Conservation (phyloP, 2,113 vertebrate species). For the Tupaia tana region DNA sequence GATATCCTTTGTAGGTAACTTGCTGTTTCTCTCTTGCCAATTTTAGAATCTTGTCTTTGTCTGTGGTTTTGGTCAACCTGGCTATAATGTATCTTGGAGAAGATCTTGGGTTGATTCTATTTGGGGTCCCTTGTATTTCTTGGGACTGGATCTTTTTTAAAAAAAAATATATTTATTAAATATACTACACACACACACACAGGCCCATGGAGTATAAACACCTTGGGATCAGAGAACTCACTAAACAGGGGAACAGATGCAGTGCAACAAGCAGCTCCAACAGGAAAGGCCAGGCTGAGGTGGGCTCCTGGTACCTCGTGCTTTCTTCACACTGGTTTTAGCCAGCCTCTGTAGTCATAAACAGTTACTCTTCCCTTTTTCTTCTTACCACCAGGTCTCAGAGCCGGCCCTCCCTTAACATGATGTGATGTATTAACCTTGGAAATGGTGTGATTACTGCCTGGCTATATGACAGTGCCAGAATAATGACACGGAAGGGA, state of each 20-base stretch:
- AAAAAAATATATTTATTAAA: background rate
- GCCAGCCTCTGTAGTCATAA: background rate
- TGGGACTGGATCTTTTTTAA: too few relatives aligned
- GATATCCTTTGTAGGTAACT: too few relatives aligned
- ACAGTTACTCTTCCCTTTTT: background rate
- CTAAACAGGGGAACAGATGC: background rate
- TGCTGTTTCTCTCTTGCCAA: too few relatives aligned
- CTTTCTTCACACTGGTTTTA: background rate
- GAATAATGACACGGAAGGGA: background rate
- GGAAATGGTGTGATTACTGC: background rate
- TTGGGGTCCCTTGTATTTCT: too few relatives aligned
- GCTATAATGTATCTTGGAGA: too few relatives aligned
- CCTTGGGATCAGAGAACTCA: background rate
- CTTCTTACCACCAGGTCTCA: background rate
- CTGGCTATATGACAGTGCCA: background rate
- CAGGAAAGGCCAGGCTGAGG: background rate
- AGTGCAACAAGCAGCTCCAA: background rate
- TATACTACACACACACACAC: background rate
- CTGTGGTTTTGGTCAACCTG: too few relatives aligned
- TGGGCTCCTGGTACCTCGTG: background rate
- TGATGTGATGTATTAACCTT: background rate
- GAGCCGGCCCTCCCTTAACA: too few relatives aligned
- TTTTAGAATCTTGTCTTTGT: too few relatives aligned
- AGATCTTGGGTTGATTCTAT: too few relatives aligned
- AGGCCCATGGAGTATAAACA: too few relatives aligned